phyloP scores from a whole-genome alignment of 2,113 vertebrate genomes.

The Phaethornis superciliosus region DNA sequence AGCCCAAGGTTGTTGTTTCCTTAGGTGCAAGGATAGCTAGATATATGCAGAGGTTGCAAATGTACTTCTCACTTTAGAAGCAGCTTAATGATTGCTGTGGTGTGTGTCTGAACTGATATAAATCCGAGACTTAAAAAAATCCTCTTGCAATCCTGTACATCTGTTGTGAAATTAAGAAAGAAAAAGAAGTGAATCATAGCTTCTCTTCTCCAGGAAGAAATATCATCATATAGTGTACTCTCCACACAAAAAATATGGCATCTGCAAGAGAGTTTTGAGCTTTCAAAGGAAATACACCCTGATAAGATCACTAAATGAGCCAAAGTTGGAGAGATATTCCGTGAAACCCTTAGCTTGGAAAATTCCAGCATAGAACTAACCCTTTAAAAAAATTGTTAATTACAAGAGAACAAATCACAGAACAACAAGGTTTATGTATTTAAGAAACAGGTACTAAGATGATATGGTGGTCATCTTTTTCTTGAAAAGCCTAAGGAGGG shows the following conservation, averaged over 20 bases:
- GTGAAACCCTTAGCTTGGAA: not conserved
- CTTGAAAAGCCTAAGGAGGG: not conserved
- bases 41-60: not conserved
- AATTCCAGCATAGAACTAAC: not conserved
- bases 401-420: not conserved
- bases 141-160: not conserved
- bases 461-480: not conserved
- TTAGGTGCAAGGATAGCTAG: not conserved
- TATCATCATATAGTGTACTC: not conserved
- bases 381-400: not conserved
- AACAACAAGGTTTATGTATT: not conserved
- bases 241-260: conserved; percentile 2
- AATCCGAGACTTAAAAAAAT: not conserved
- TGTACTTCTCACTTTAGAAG: not conserved
- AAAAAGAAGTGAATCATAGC: not conserved
- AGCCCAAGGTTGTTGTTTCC: not conserved
- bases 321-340: not conserved
- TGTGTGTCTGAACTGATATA: not conserved
- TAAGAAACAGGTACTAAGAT: not conserved
- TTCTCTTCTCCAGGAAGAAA: not conserved
- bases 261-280: not conserved
- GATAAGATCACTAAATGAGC: conserved; percentile 9
- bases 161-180: not conserved
- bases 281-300: conserved; percentile 28
- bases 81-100: not conserved